Conservation (phyloP, 1,140 invertebrate species). For the Wiebesia pumilae region DNA sequence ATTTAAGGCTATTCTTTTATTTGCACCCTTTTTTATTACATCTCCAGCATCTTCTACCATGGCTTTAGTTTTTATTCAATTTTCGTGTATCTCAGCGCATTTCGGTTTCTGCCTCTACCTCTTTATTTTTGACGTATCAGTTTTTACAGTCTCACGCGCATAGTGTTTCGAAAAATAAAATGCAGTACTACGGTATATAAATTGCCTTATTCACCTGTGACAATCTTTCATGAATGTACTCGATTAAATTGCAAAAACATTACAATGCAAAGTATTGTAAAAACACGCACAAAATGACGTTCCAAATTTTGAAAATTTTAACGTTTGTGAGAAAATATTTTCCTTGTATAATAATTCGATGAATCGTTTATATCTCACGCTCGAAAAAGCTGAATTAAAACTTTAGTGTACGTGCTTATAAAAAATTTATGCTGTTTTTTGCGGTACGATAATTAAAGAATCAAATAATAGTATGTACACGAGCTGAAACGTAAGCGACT, state of each 20-base stretch:
- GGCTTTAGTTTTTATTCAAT: slow-evolving; percentile 38
- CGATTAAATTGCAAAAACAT: not conserved
- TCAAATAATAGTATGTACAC: not conserved
- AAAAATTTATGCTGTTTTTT: not conserved
- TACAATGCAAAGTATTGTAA: not conserved
- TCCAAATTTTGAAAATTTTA: too few species aligned
- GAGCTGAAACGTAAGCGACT: not conserved
- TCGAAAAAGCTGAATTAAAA: too few species aligned
- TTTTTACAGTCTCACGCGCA: too few species aligned
- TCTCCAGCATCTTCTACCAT: not conserved
- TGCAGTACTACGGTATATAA: not conserved
- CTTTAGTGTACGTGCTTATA: too few species aligned
- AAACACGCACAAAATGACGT: not conserved
- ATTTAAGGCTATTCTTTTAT: slow-evolving; percentile 9
- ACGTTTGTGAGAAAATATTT: too few species aligned
- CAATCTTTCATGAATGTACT: not conserved
- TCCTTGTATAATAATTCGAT: too few species aligned
- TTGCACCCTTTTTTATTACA: slow-evolving; percentile 15
- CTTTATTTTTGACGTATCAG: not conserved
- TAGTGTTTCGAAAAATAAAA: not conserved
- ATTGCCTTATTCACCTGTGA: not conserved
- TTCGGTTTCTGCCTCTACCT: not conserved
- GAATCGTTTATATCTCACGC: too few species aligned
- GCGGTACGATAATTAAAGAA: not conserved
- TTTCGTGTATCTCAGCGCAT: not conserved